These are phyloP conservation scores for Heliconius himera DNA, from an alignment of 1,140 invertebrate genomes.

Conservation along the genomic window DNA sequence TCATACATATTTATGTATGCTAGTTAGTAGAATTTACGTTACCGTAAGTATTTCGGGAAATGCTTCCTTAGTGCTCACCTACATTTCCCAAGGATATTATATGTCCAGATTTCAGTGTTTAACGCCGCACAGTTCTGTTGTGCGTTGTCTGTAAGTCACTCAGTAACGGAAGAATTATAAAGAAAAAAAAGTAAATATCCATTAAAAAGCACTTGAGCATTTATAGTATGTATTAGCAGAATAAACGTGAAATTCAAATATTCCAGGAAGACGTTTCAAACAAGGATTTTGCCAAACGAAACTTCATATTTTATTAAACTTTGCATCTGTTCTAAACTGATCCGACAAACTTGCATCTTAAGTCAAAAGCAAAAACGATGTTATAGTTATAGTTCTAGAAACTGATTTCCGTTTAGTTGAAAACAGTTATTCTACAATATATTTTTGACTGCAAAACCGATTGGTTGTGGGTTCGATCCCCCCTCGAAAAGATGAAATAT, in stretches of 20 bases:
- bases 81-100: too few species aligned
- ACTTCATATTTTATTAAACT: slow-evolving; percentile 15
- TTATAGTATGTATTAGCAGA: background rate
- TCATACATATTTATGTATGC: too few species aligned
- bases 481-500: too few species aligned
- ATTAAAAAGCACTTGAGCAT: background rate
- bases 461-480: too few species aligned
- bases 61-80: too few species aligned
- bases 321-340: slow-evolving; percentile 9
- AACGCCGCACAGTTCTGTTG: too few species aligned
- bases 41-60: too few species aligned
- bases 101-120: too few species aligned
- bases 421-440: background rate
- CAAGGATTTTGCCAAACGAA: slow-evolving; percentile 6
- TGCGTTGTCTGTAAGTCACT: too few species aligned
- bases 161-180: too few species aligned
- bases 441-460: too few species aligned
- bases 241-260: slow-evolving; percentile 2
- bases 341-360: slow-evolving; percentile 11
- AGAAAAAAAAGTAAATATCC: background rate
- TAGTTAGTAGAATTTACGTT: too few species aligned
- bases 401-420: background rate
- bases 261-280: background rate
- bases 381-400: background rate
- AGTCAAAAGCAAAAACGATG: slow-evolving; percentile 1